These are phyloP conservation scores for Numenius phaeopus DNA, from an alignment of 2,797 vertebrate species.

Conservation along the genomic window DNA sequence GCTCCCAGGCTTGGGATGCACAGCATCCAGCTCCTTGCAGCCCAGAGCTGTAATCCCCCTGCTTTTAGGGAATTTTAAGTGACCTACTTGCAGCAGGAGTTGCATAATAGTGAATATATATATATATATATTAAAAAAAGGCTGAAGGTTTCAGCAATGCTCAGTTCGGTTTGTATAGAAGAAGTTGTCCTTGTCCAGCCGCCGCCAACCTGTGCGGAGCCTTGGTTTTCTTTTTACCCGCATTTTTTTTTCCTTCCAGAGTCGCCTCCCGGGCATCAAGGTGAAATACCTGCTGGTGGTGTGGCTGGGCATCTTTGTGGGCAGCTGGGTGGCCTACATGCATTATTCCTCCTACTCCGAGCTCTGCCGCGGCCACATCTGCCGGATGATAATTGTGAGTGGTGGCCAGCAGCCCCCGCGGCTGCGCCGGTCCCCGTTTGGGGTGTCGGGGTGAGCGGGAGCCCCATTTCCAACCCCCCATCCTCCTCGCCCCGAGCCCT, in stretches of 20 bases:
- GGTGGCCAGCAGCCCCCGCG: background rate
- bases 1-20: rapidly evolving
- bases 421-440: rapidly evolving
- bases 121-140: background rate
- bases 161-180: background rate
- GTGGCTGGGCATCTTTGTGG: conserved; percentile 92
- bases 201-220: rapidly evolving
- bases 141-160: background rate
- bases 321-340: conserved; percentile 96
- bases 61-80: conserved; percentile 60
- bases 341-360: conserved; percentile 94
- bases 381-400: conserved; percentile 94
- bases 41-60: background rate
- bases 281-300: conserved; percentile 93
- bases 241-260: conserved; percentile 72
- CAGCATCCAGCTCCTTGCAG: background rate
- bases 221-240: background rate
- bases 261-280: conserved; percentile 91
- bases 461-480: background rate
- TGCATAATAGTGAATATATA: conserved; percentile 44
- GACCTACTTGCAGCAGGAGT: conserved; percentile 69
- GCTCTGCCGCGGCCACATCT: conserved; percentile 92
- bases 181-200: background rate
- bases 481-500: background rate
- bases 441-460: background rate